Evolutionary conservation across 2,113 vertebrate species (phyloP), one percentile per base, ranked within the genome.

Genomic region (Otocyon megalotis): DNA sequence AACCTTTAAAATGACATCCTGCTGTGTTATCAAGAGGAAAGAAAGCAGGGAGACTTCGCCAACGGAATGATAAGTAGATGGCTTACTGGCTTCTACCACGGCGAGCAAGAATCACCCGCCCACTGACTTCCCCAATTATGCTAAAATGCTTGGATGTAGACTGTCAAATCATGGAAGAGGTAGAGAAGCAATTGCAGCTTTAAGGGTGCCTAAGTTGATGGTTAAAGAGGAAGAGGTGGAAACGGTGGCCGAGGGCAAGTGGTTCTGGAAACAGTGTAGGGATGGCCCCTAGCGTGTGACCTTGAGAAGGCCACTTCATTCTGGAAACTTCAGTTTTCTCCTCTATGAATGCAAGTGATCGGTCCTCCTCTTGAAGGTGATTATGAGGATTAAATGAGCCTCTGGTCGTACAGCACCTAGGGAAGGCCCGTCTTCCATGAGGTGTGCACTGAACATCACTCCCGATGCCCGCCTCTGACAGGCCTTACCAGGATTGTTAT

Each of bases 1-100:
- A 89, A 79, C 53, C 58, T 93, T 91, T 85, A 95, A 90, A 96
- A 88, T 95, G 48, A 50, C 28, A 76, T 89, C 69, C 84, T 96
- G 19, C 71, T 87, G 69, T n/a, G 14, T 97, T 89, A 93, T 92
- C 80, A 90, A 96, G 58, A 90, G 65, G 30, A 60, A 65, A 20
- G 32, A 77, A 93, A 91, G 48, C 16, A 88, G 54, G 84, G 76
- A 90, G 95, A 90, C 63, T 53, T 83, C 0, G 0, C 43, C 53
- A 63, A 88, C 24, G 54, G 82, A 97, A 97, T 87, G 53, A 12
- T 62, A 95, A 97, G 48, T 82, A 77, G 28, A 89, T 81, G 76
- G 22, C 67, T 89, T 93, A 67, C 62, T 37, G n/a, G 50, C 56
- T 96, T 94, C 37, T 76, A 69, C 53, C 37, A 32, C 5, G 71